These are phyloP conservation scores for Pristionchus entomophagus DNA, from an alignment of 2,888 invertebrate species.

Conservation along the genomic window DNA sequence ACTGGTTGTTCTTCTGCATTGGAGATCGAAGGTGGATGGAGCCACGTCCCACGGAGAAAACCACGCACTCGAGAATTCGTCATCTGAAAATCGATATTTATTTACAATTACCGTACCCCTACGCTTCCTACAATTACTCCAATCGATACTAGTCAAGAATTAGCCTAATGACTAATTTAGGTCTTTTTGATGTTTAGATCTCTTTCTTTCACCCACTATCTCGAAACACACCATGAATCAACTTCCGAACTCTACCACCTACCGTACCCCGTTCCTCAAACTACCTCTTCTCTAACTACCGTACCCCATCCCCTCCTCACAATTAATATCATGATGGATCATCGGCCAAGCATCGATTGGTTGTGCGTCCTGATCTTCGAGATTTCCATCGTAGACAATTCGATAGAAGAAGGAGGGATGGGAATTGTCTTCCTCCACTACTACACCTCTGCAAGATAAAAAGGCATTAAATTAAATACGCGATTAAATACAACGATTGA, in stretches of 20 bases:
- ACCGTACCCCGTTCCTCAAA: neutral
- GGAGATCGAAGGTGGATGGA: neutral
- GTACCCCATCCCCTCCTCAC: neutral
- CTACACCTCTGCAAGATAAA: constrained; percentile 1
- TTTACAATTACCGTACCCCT: too few relatives aligned
- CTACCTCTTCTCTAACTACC: neutral
- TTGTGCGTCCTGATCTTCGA: neutral
- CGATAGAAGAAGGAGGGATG: constrained; percentile 36
- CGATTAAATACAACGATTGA: too few relatives aligned
- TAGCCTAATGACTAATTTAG: too few relatives aligned
- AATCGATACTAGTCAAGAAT: neutral
- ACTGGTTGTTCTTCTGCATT: neutral
- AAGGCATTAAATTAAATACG: neutral
- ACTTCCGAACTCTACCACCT: neutral
- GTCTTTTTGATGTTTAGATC: too few relatives aligned
- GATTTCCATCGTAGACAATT: neutral
- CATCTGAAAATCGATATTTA: neutral
- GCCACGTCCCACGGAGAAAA: constrained; percentile 28
- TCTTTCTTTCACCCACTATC: neutral
- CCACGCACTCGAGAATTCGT: neutral
- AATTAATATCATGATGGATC: neutral
- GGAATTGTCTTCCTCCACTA: neutral
- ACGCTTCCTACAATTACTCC: too few relatives aligned
- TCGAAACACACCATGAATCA: neutral
- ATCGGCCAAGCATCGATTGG: neutral